Percentiles rank a stretch among this genome's conserved stretches.
phyloP scores from a whole-genome alignment of 2,113 vertebrate genomes.

The Notarius quadriscutis region DNA sequence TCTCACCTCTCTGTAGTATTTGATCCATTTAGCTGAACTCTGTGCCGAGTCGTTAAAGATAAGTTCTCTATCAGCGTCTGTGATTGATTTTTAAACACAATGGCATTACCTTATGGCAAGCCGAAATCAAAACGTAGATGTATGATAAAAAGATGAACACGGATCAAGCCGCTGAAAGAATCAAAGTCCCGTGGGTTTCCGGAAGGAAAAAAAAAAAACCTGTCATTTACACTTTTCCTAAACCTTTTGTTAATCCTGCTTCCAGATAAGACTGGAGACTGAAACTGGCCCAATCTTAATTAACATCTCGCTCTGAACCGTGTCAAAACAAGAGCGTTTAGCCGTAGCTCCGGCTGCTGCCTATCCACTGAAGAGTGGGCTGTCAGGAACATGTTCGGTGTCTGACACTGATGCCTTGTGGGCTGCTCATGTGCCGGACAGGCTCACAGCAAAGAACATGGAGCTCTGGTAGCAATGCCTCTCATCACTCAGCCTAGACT shows the following conservation, averaged over 20 bases:
- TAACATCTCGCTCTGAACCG: conserved; percentile 54
- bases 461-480: conserved; percentile 32
- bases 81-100: conserved; percentile 30
- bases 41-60: conserved; percentile 44
- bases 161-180: conserved; percentile 17
- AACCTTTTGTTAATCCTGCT: conserved; percentile 49
- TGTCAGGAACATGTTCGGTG: conserved; percentile 23
- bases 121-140: conserved; percentile 34
- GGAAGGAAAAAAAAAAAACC: background rate
- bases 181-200: background rate
- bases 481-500: conserved; percentile 37
- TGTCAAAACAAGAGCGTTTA: conserved; percentile 52
- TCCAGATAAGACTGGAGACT: conserved; percentile 43
- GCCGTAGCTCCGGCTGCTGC: conserved; percentile 27
- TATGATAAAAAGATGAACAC: conserved; percentile 23
- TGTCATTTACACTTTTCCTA: conserved; percentile 49
- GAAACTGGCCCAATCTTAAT: conserved; percentile 54
- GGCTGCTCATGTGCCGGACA: conserved; percentile 36
- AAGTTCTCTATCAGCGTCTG: conserved; percentile 23
- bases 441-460: conserved; percentile 30
- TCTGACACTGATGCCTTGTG: conserved; percentile 18
- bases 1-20: conserved; percentile 28
- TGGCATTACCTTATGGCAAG: conserved; percentile 20
- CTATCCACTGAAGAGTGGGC: conserved; percentile 42
- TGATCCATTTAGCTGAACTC: conserved; percentile 29